Evolutionary conservation across 1,140 invertebrate species (phyloP), one percentile per base, ranked within the genome.

Genomic region (Platorchestia sp.): DNA sequence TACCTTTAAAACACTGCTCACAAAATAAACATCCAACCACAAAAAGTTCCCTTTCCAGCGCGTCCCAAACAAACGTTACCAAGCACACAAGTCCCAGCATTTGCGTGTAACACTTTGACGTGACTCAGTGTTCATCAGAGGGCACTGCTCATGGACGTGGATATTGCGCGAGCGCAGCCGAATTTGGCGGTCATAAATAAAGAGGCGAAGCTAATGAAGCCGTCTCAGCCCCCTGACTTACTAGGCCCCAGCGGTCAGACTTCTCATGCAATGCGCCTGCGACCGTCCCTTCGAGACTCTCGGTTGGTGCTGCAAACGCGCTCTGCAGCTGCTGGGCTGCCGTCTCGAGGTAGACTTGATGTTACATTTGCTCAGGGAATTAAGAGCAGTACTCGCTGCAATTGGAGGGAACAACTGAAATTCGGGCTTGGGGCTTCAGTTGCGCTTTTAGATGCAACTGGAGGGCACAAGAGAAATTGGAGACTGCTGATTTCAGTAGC

Each of bases 141-240:
- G 59, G 59, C 59, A 75, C 59, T 75, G 59, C 59, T 75, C 59
- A 75, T 10, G 59, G 59, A 75, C 59, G 59, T 75, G 43, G 91
- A 93, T 93, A 93, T 93, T 93, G 91, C 91, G 10, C 43, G 43
- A 45, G 45, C 45, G 43, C 45, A 45, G 43, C 43, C 91, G 91
- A 93, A 93, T 93, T 93, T 47, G 91, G 91, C 44, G 43, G 41
- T 93, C 91, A 47, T 93, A 93, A 93, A 93, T 93, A 93, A 93
- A 44, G 43, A 45, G 91, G 91, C 91, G 47, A 93, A 93, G 91
- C 91, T 93, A 93, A 93, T 93, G 91, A 93, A 93, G 91, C 91
- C 91, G 91, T 93, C 91, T 75, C 91, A 93, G 91, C 41, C 45
- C 91, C 45, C 41, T 93, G 91, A 93, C 43, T 93, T 93, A 93